These are phyloP conservation scores for Drymonia ruficornis DNA, from an alignment of 2,888 invertebrate genomes.

Conservation along the genomic window DNA sequence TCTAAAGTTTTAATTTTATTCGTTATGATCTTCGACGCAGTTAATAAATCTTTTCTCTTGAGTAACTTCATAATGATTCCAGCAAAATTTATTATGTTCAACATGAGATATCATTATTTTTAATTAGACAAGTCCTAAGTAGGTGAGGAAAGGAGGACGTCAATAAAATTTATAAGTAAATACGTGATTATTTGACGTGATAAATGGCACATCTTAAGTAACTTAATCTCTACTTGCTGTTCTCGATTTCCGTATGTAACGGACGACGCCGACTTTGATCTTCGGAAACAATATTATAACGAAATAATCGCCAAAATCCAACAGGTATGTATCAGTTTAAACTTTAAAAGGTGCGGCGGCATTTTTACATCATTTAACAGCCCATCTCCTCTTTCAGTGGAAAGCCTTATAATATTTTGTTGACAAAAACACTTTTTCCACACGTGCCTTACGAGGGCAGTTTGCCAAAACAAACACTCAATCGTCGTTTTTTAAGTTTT, in stretches of 20 bases:
- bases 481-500: constrained; percentile 30
- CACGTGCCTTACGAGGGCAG: constrained; percentile 13
- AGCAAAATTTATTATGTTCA: constrained; percentile 1
- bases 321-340: constrained; percentile 16
- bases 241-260: constrained; percentile 11
- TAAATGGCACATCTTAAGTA: constrained; percentile 17
- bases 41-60: constrained; percentile 2
- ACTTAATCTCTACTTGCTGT: constrained; percentile 11
- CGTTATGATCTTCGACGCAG: background rate
- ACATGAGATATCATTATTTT: constrained; percentile 11
- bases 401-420: constrained; percentile 13
- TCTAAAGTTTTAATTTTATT: background rate
- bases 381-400: constrained; percentile 16
- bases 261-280: constrained; percentile 2
- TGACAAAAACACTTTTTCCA: constrained; percentile 20
- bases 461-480: constrained; percentile 31
- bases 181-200: constrained; percentile 10
- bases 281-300: constrained; percentile 13
- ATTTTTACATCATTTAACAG: constrained; percentile 22
- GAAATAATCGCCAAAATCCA: constrained; percentile 21
- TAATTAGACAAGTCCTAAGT: constrained; percentile 21
- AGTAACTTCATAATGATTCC: constrained; percentile 2
- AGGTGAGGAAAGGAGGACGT: constrained; percentile 8
- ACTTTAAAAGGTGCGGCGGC: constrained; percentile 19
- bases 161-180: constrained; percentile 16